phyloP scores from a whole-genome alignment of 2,888 invertebrate genomes.

The Fragum whitleyi region DNA sequence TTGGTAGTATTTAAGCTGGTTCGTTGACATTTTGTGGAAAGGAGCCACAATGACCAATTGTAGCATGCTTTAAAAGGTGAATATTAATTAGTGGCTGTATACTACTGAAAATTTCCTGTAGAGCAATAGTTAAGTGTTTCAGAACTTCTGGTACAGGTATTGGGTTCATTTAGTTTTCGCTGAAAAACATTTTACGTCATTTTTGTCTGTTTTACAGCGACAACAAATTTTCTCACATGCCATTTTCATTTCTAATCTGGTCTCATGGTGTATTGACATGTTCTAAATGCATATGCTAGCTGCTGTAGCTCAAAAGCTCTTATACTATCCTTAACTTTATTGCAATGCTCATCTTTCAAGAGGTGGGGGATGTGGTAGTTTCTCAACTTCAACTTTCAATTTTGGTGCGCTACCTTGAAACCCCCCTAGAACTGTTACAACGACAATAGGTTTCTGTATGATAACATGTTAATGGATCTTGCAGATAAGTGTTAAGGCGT shows the following conservation, averaged over 20 bases:
- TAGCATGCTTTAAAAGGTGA: conserved; percentile 54
- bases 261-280: conserved; percentile 39
- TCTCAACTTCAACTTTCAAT: neutral
- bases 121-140: conserved; percentile 29
- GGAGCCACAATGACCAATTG: conserved; percentile 50
- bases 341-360: neutral
- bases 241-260: conserved; percentile 29
- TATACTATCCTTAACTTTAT: conserved; percentile 33
- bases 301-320: conserved; percentile 49
- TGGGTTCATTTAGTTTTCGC: conserved; percentile 59
- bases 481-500: too few species aligned
- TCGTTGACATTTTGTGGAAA: conserved; percentile 37
- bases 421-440: too few species aligned
- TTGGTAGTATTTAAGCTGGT: conserved; percentile 42
- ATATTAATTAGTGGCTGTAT: conserved; percentile 45
- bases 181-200: conserved; percentile 55
- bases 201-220: conserved; percentile 38
- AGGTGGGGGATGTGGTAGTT: neutral
- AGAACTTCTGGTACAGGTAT: conserved; percentile 17
- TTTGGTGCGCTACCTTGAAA: too few species aligned
- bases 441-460: too few species aligned
- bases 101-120: conserved; percentile 49
- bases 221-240: conserved; percentile 25
- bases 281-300: conserved; percentile 42
- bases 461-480: too few species aligned